phyloP scores from a whole-genome alignment of 2,888 invertebrate genomes.

The Nebria brevicollis region DNA sequence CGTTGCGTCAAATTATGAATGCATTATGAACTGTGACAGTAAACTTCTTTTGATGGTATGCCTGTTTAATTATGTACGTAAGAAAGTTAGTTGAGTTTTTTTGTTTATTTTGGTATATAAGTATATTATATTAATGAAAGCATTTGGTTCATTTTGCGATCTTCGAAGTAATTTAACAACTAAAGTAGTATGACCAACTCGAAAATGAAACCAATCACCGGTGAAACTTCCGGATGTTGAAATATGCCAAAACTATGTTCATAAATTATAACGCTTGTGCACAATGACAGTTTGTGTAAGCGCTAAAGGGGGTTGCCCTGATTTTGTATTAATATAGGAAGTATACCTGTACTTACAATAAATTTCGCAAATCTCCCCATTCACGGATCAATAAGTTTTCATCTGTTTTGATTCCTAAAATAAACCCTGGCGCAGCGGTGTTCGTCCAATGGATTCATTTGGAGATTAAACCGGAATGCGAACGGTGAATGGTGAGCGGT shows the following conservation, averaged over 20 bases:
- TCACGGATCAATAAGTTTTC: background rate
- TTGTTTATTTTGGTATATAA: too few relatives aligned
- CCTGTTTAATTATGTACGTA: too few relatives aligned
- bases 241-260: background rate
- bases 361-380: background rate
- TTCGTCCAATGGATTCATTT: background rate
- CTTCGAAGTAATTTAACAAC: background rate
- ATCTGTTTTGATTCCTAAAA: conserved; percentile 1
- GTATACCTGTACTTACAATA: background rate
- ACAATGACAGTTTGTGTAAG: too few relatives aligned
- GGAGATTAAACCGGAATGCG: background rate
- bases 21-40: too few relatives aligned
- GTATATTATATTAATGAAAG: too few relatives aligned
- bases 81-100: too few relatives aligned
- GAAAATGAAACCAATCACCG: background rate
- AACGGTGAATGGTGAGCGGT: background rate
- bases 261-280: background rate
- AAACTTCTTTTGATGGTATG: too few relatives aligned
- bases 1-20: too few relatives aligned
- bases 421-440: background rate
- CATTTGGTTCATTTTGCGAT: too few relatives aligned
- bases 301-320: background rate
- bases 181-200: background rate
- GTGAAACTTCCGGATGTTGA: background rate
- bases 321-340: background rate